Conservation (phyloP, 2,113 vertebrate genomes). For the Xenopus laevis region DNA sequence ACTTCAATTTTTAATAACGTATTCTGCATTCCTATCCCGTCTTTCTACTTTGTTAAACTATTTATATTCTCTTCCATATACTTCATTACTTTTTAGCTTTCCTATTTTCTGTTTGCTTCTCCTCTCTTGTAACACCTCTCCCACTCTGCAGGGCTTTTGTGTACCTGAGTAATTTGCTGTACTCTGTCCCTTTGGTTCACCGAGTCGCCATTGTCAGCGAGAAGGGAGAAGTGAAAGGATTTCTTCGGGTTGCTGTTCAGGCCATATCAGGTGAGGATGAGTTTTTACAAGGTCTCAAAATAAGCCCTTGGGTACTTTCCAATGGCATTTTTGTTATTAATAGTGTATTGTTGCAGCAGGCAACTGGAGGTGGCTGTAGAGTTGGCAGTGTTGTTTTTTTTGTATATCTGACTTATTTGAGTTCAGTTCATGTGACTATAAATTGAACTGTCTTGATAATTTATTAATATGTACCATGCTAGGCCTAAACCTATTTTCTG, state of each 20-base stretch:
- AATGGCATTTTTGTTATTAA: no score
- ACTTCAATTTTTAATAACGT: not conserved
- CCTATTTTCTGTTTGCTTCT: constrained; percentile 3
- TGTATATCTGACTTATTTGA: no score
- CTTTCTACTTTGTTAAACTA: constrained; percentile 4
- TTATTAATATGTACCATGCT: no score
- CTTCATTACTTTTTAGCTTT: not conserved
- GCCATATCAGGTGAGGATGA: constrained; percentile 86
- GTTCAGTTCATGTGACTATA: no score
- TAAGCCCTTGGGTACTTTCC: no score
- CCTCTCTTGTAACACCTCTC: constrained; percentile 52
- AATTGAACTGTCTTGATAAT: no score
- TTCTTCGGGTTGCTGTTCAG: constrained; percentile 91
- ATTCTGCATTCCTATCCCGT: not conserved
- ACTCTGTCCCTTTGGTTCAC: constrained; percentile 90
- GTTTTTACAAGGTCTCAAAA: no score
- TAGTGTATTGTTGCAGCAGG: no score
- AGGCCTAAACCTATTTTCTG: no score
- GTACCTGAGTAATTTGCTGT: constrained; percentile 94
- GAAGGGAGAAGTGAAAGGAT: constrained; percentile 94
- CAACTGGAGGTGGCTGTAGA: no score
- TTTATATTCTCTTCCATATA: not conserved
- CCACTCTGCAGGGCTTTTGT: constrained; percentile 82
- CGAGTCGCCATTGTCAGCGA: constrained; percentile 92
- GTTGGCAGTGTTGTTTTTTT: no score